These are phyloP conservation scores for human (Homo sapiens) DNA, from an alignment of 2,113 vertebrate genomes.

Conservation along the genomic window GRCh38 chr4:164700001-164700500, in stretches of 20 bases:
- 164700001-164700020: background rate
- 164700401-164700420: background rate
- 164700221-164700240: background rate
- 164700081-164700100: background rate
- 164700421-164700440: background rate
- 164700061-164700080: background rate
- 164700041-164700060: background rate
- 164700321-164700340: background rate
- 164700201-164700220: background rate
- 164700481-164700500: background rate
- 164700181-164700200: background rate
- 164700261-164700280: background rate
- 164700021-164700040: background rate
- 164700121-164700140: background rate
- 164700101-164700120: background rate
- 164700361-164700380: background rate
- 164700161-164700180: slow-evolving; percentile 36
- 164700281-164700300: background rate
- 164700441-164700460: background rate
- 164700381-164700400: background rate
- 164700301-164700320: background rate
- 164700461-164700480: background rate
- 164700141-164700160: background rate
- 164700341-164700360: background rate
- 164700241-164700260: background rate